Percentiles rank a stretch among this genome's conserved stretches.
Conservation (phyloP, 2,113 vertebrate species). For the Puffinus mauretanicus region DNA sequence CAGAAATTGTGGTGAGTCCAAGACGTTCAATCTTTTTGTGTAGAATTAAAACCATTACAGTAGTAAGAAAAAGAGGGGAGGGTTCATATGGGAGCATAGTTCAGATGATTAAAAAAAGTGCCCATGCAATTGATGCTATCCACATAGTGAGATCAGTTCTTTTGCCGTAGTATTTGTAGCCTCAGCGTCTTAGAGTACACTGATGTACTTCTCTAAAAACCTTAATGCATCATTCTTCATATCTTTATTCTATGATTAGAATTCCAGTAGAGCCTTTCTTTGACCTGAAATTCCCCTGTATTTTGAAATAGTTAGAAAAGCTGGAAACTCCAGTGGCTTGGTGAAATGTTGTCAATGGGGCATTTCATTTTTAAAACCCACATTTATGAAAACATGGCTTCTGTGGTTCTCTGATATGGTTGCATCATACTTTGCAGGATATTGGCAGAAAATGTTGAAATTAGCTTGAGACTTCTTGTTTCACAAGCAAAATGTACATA, state of each 20-base stretch:
- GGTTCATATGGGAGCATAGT: neutral
- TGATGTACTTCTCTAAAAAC: neutral
- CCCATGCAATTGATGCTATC: neutral
- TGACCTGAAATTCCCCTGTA: neutral
- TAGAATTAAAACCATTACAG: neutral
- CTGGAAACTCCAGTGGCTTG: neutral
- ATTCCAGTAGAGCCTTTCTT: neutral
- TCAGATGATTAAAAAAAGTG: neutral
- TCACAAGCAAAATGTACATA: neutral
- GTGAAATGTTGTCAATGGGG: neutral
- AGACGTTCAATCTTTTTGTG: neutral
- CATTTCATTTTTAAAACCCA: slow-evolving; percentile 13
- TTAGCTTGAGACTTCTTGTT: neutral
- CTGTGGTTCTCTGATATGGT: neutral
- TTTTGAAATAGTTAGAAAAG: neutral
- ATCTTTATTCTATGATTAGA: neutral
- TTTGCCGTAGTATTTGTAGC: neutral
- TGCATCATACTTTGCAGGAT: neutral
- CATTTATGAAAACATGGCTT: neutral
- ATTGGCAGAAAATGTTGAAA: neutral
- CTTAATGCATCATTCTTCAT: neutral
- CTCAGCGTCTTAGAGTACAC: neutral
- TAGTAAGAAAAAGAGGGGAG: neutral
- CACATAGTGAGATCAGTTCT: neutral
- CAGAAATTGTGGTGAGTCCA: neutral